Conservation (phyloP, 2,888 invertebrate species). For the Heliconius cydno region DNA sequence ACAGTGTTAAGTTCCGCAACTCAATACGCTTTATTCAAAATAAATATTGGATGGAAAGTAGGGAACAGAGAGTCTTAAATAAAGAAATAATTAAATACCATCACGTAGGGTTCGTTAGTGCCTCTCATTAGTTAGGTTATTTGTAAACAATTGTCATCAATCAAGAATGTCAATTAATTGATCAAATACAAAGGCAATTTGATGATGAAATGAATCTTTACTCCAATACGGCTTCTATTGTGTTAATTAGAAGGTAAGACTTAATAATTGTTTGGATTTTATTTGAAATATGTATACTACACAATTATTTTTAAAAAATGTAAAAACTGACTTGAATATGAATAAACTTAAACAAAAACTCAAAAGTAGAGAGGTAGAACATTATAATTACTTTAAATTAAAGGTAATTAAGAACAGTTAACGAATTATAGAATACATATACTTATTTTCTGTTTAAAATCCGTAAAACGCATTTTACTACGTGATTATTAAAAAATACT, state of each 20-base stretch:
- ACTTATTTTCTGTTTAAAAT: no score
- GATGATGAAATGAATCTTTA: constrained; percentile 36
- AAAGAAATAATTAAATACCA: neutral
- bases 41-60: no score
- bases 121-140: constrained; percentile 32
- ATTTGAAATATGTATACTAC: neutral
- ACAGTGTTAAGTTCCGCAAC: neutral
- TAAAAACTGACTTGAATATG: neutral
- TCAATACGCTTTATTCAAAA: neutral
- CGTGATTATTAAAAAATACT: no score
- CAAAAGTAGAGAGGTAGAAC: no score
- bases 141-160: constrained; percentile 40
- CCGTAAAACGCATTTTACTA: no score
- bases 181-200: constrained; percentile 40
- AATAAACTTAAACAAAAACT: neutral
- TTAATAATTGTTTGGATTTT: neutral
- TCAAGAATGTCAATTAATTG: constrained; percentile 43
- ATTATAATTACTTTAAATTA: no score
- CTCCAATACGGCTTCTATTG: neutral
- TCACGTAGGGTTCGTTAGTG: constrained; percentile 34
- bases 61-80: neutral
- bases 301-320: neutral
- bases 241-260: neutral
- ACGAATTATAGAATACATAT: no score
- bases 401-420: no score